These are phyloP conservation scores for Hemicentrotus pulcherrimus DNA, from an alignment of 35 echinoderm and acorn worm genomes.

Conservation along the genomic window DNA sequence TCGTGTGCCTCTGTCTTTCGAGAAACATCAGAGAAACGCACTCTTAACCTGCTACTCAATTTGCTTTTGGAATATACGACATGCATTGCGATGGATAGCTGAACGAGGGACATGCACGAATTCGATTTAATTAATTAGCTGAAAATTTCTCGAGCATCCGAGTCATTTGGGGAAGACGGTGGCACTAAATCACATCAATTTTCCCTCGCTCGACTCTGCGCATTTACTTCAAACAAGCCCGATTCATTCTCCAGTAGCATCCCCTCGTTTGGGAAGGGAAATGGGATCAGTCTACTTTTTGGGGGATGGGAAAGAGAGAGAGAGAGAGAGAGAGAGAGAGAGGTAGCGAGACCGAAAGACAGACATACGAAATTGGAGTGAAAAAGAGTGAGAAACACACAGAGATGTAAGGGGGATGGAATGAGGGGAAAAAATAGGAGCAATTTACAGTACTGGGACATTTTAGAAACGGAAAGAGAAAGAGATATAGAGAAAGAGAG, in stretches of 20 bases:
- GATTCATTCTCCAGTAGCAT: neutral
- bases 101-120: neutral
- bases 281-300: constrained; percentile 1
- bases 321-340: too few relatives aligned
- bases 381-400: too few relatives aligned
- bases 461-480: too few relatives aligned
- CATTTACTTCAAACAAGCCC: constrained; percentile 10
- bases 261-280: neutral
- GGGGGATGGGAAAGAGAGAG: neutral
- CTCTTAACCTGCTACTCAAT: neutral
- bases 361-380: too few relatives aligned
- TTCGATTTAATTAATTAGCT: constrained; percentile 14
- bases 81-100: constrained; percentile 1
- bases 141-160: neutral
- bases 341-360: too few relatives aligned
- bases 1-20: neutral
- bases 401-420: too few relatives aligned
- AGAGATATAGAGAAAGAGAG: too few relatives aligned
- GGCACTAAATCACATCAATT: neutral
- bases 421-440: too few relatives aligned
- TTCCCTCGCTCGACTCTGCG: constrained; percentile 1
- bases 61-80: neutral
- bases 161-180: neutral
- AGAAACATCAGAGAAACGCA: neutral
- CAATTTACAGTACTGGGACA: too few relatives aligned